Conservation (phyloP, 2,113 vertebrate species). For the Damaliscus lunatus region DNA sequence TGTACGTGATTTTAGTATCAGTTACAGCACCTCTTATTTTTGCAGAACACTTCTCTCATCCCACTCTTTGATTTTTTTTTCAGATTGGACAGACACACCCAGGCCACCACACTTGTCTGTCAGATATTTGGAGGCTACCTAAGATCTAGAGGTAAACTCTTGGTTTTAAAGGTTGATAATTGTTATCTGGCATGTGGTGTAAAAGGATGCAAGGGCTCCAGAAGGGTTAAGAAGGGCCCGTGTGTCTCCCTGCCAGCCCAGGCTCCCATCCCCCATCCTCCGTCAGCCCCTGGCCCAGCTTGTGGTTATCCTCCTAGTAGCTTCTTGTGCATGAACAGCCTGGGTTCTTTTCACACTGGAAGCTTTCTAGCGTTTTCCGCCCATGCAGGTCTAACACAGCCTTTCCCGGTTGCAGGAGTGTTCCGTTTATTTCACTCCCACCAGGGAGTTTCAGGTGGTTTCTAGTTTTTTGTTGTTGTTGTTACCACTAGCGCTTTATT, state of each 20-base stretch:
- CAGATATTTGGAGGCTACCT: constrained; percentile 98
- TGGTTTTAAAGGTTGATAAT: neutral
- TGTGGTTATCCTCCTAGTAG: neutral
- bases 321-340: neutral
- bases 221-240: neutral
- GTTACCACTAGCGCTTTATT: neutral
- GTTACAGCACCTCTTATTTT: neutral
- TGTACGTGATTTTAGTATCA: neutral
- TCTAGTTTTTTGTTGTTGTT: neutral
- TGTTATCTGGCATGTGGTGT: neutral
- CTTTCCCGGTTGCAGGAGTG: neutral
- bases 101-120: constrained; percentile 94
- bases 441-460: neutral
- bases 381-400: fast-evolving
- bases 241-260: neutral
- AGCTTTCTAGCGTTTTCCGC: neutral
- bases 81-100: constrained; percentile 95
- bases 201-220: neutral
- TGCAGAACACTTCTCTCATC: neutral
- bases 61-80: constrained; percentile 33
- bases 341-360: neutral
- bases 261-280: neutral
- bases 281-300: neutral
- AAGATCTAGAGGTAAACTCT: constrained; percentile 90
- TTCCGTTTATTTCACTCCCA: neutral